A percentile compares a stretch with the other conserved stretches of the same genome.
Conservation (phyloP, 2,797 vertebrate genomes). For the Mus spretus region DNA sequence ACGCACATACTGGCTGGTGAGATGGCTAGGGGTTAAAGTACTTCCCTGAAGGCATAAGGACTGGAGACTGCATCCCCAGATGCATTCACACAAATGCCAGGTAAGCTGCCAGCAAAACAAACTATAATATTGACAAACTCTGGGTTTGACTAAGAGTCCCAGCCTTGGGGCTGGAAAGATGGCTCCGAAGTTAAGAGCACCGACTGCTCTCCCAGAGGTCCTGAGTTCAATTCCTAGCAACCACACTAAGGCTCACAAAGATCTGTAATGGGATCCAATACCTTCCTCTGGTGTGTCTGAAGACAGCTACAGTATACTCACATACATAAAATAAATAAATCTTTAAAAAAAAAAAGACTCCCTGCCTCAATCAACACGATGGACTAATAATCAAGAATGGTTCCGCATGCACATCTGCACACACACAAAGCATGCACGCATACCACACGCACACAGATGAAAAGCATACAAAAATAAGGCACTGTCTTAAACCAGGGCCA, state of each 20-base stretch:
- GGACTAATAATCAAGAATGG: no score
- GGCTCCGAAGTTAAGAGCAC: no score
- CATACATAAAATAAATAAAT: no score
- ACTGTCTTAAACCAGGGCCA: background rate
- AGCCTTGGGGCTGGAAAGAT: background rate
- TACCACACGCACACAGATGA: background rate
- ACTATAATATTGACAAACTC: background rate
- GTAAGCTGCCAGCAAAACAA: background rate
- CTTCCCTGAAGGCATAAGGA: background rate
- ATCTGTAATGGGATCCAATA: no score
- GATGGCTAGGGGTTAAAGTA: background rate
- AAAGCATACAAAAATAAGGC: background rate
- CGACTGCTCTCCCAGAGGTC: no score
- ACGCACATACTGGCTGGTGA: background rate
- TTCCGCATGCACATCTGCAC: no score
- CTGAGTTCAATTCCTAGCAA: no score
- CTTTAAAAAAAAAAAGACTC: background rate
- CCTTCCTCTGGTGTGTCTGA: no score
- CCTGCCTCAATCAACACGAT: background rate
- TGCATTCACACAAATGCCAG: background rate
- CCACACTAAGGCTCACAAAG: no score
- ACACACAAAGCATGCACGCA: background rate
- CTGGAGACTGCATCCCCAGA: background rate
- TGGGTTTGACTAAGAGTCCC: background rate
- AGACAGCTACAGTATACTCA: no score